phyloP scores from a whole-genome alignment of 2,113 vertebrate genomes.

The Chiloscyllium plagiosum region DNA sequence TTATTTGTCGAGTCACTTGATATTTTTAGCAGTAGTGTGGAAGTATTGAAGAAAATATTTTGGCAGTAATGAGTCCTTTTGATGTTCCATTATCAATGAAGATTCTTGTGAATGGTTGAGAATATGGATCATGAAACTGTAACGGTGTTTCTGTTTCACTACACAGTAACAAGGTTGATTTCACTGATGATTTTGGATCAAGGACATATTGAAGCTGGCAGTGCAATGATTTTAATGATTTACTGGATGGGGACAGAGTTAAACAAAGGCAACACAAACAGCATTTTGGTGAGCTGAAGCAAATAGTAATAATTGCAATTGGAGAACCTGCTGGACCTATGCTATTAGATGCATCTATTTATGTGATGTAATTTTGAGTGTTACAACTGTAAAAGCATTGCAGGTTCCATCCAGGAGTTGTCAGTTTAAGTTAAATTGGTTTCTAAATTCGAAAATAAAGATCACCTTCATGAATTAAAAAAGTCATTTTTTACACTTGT shows the following conservation, averaged over 20 bases:
- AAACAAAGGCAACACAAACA: not conserved
- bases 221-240: not conserved
- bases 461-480: not conserved
- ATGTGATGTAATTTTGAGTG: not conserved
- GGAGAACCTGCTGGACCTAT: not conserved
- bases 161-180: not conserved
- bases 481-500: not conserved
- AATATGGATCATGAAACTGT: not conserved
- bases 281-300: not conserved
- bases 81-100: not conserved
- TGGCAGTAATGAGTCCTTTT: not conserved
- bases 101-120: not conserved
- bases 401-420: not conserved
- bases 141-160: not conserved
- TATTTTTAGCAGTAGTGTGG: not conserved
- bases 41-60: not conserved
- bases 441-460: constrained; percentile 7
- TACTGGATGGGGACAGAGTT: not conserved
- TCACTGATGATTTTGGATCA: not conserved
- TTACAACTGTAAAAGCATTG: not conserved
- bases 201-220: not conserved
- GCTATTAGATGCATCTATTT: not conserved
- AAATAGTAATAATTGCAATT: not conserved
- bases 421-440: not conserved
- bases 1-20: not conserved